Percentiles rank a stretch among this genome's conserved stretches.
These are phyloP conservation scores for Caerostris darwini DNA, from an alignment of 1,140 invertebrate species.

Conservation along the genomic window DNA sequence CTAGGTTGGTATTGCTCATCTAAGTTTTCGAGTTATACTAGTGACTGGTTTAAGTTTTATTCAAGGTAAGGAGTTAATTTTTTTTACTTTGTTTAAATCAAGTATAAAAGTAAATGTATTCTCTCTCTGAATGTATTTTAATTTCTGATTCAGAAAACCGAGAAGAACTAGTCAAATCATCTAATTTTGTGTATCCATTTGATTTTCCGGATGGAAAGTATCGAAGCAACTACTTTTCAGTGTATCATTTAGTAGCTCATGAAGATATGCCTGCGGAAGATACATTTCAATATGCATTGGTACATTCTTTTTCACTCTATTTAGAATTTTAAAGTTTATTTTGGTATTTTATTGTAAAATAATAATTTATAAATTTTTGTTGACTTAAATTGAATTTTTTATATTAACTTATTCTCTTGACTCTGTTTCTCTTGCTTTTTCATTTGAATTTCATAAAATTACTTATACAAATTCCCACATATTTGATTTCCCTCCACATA, in stretches of 20 bases:
- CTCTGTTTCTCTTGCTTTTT: background rate
- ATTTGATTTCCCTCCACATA: no score
- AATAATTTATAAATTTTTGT: background rate
- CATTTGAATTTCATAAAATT: no score
- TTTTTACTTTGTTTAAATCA: background rate
- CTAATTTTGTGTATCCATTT: slow-evolving; percentile 72
- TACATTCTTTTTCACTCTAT: slow-evolving; percentile 80
- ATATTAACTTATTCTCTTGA: background rate
- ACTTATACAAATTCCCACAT: no score
- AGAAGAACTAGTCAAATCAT: slow-evolving; percentile 70
- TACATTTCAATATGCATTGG: slow-evolving; percentile 86
- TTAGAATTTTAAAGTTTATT: background rate
- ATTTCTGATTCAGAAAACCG: slow-evolving; percentile 41
- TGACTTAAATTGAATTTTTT: background rate
- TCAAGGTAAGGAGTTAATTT: slow-evolving; percentile 45
- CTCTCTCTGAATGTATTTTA: background rate
- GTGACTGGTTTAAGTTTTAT: slow-evolving; percentile 80
- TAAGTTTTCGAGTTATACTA: slow-evolving; percentile 87
- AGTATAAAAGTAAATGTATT: background rate
- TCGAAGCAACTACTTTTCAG: slow-evolving; percentile 81
- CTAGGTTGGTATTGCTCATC: slow-evolving; percentile 88
- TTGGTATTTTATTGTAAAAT: background rate
- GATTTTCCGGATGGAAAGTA: slow-evolving; percentile 72
- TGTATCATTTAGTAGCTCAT: slow-evolving; percentile 86
- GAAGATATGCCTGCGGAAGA: slow-evolving; percentile 85